Evolutionary conservation across 1,140 invertebrate species (phyloP).

Genomic region (Leptopilina boulardi): DNA sequence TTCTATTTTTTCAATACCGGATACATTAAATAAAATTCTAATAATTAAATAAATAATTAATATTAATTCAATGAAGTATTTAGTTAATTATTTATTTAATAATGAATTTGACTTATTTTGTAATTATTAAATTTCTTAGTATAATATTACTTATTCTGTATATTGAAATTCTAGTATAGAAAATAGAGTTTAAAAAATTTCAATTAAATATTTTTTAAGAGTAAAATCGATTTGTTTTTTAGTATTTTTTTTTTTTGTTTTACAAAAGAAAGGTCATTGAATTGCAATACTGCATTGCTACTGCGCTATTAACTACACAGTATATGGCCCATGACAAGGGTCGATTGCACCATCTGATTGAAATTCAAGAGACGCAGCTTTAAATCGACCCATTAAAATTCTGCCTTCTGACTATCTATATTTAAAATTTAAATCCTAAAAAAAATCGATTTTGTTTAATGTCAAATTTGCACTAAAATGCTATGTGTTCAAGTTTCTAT

Average conservation of each 20-base stretch:
- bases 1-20: neutral
- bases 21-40: neutral
- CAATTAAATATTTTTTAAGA: no score
- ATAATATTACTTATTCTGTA: no score
- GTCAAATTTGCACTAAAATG: slow-evolving; percentile 24
- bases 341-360: slow-evolving; percentile 26
- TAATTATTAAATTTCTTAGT: no score
- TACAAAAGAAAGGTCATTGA: slow-evolving; percentile 3
- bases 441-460: neutral
- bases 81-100: no score
- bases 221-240: no score
- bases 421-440: slow-evolving; percentile 17
- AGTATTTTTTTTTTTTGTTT: neutral
- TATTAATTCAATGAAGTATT: no score
- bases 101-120: no score
- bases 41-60: no score
- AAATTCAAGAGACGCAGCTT: slow-evolving; percentile 30
- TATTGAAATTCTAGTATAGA: no score
- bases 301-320: slow-evolving; percentile 31
- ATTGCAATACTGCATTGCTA: slow-evolving; percentile 22
- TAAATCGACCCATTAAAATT: slow-evolving; percentile 24
- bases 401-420: slow-evolving; percentile 8
- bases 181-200: no score
- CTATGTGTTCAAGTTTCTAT: neutral
- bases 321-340: slow-evolving; percentile 29